phyloP scores from a whole-genome alignment of 2,113 vertebrate species.

The Crotalus horridus region DNA sequence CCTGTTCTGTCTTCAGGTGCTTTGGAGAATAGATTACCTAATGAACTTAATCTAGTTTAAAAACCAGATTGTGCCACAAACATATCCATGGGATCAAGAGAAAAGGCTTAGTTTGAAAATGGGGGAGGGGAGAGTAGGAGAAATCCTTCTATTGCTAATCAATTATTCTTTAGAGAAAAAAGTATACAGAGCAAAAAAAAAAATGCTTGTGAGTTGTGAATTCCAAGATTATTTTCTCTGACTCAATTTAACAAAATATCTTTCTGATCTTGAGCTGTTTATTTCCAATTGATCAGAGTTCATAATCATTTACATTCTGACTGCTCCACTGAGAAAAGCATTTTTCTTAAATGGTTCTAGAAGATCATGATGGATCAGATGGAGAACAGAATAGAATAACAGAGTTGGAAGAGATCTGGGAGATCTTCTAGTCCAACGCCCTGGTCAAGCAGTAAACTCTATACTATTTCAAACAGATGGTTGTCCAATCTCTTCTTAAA shows the following conservation, averaged over 20 bases:
- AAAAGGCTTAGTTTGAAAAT: background rate
- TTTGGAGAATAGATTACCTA: background rate
- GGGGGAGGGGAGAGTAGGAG: background rate
- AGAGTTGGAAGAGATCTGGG: too few relatives aligned
- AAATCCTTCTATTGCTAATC: background rate
- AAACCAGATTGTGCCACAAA: background rate
- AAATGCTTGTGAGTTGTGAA: background rate
- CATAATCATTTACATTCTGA: background rate
- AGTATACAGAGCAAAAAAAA: background rate
- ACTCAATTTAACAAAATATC: background rate
- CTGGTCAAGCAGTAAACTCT: too few relatives aligned
- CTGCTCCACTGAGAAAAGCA: background rate
- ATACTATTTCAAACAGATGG: too few relatives aligned
- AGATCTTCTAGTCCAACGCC: too few relatives aligned
- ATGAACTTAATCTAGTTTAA: background rate
- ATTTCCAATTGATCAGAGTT: background rate
- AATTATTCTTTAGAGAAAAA: background rate
- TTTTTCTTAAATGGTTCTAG: background rate
- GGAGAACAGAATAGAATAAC: background rate
- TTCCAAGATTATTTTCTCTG: background rate
- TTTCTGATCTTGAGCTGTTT: background rate
- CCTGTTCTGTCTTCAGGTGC: too few relatives aligned
- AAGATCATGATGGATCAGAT: background rate
- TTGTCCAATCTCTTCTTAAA: too few relatives aligned
- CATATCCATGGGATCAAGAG: background rate